Conservation (phyloP, 1,140 invertebrate genomes). For the Bathynomus jamesi region DNA sequence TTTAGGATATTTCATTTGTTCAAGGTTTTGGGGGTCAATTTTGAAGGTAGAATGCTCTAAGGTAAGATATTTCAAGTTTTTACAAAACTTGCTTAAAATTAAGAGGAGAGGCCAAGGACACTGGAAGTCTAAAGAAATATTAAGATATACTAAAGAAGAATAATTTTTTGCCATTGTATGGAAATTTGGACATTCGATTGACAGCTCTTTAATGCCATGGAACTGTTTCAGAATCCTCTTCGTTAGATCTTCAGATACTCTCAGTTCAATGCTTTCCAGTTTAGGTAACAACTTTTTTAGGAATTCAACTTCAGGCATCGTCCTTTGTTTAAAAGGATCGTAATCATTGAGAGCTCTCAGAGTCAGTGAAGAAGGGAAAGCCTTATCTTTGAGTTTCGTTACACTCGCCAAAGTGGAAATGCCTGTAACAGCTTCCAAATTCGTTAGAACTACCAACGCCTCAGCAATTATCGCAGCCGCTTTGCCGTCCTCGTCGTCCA, state of each 20-base stretch:
- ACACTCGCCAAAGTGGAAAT: slow-evolving; percentile 22
- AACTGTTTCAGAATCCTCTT: slow-evolving; percentile 8
- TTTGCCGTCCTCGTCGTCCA: slow-evolving; percentile 30
- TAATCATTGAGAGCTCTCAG: slow-evolving; percentile 26
- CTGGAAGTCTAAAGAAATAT: slow-evolving; percentile 30
- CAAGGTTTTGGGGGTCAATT: slow-evolving; percentile 19
- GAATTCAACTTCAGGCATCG: slow-evolving; percentile 14
- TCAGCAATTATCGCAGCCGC: slow-evolving; percentile 13
- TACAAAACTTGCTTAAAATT: slow-evolving; percentile 14
- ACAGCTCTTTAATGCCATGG: slow-evolving; percentile 11
- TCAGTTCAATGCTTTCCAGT: slow-evolving; percentile 16
- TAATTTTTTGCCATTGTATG: slow-evolving; percentile 14
- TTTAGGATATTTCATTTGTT: slow-evolving; percentile 6
- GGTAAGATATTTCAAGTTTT: slow-evolving; percentile 18
- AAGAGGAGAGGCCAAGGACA: slow-evolving; percentile 20
- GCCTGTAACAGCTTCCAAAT: slow-evolving; percentile 22
- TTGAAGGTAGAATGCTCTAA: slow-evolving; percentile 26
- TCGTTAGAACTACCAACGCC: slow-evolving; percentile 13
- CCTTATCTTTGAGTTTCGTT: slow-evolving; percentile 1
- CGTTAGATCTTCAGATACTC: slow-evolving; percentile 12
- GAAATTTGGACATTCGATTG: slow-evolving; percentile 22
- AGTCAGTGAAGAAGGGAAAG: not conserved
- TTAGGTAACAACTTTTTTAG: slow-evolving; percentile 17
- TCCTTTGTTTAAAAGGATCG: slow-evolving; percentile 26
- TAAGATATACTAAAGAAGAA: slow-evolving; percentile 15